Percentiles rank a stretch among this genome's conserved stretches.
Conservation (phyloP, 2,888 invertebrate species). For the Dynastes hyllus region DNA sequence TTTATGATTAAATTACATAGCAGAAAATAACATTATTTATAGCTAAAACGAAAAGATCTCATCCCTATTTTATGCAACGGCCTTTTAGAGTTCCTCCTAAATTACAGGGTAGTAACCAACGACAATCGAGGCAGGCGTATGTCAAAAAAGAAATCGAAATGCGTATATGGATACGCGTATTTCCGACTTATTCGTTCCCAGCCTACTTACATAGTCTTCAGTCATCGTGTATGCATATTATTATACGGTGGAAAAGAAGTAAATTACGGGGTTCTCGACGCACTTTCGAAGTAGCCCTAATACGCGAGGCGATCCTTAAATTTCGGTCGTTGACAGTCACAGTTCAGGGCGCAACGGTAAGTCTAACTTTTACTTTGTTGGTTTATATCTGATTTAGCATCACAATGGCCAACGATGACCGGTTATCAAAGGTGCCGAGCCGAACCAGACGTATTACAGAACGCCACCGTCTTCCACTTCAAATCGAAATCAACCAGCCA, state of each 20-base stretch:
- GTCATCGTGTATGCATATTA: slow-evolving; percentile 63
- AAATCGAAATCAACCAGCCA: slow-evolving; percentile 62
- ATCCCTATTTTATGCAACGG: not conserved
- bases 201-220: slow-evolving; percentile 58
- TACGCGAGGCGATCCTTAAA: slow-evolving; percentile 62
- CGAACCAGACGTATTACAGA: slow-evolving; percentile 58
- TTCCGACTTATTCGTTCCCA: slow-evolving; percentile 61
- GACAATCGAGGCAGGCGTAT: slow-evolving; percentile 34
- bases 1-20: slow-evolving; percentile 18
- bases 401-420: slow-evolving; percentile 60
- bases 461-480: slow-evolving; percentile 58
- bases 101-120: slow-evolving; percentile 29
- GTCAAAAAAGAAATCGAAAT: slow-evolving; percentile 32
- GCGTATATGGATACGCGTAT: slow-evolving; percentile 54
- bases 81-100: not conserved
- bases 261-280: slow-evolving; percentile 61
- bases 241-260: slow-evolving; percentile 55
- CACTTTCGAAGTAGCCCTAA: slow-evolving; percentile 57
- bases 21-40: slow-evolving; percentile 17
- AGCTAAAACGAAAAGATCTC: slow-evolving; percentile 2
- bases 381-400: slow-evolving; percentile 60
- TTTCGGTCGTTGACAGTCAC: slow-evolving; percentile 66
- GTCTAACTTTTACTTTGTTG: slow-evolving; percentile 51
- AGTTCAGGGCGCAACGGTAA: slow-evolving; percentile 60
- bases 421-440: slow-evolving; percentile 61